phyloP scores from a whole-genome alignment of 2,888 invertebrate species.

The Phengaris alcon region DNA sequence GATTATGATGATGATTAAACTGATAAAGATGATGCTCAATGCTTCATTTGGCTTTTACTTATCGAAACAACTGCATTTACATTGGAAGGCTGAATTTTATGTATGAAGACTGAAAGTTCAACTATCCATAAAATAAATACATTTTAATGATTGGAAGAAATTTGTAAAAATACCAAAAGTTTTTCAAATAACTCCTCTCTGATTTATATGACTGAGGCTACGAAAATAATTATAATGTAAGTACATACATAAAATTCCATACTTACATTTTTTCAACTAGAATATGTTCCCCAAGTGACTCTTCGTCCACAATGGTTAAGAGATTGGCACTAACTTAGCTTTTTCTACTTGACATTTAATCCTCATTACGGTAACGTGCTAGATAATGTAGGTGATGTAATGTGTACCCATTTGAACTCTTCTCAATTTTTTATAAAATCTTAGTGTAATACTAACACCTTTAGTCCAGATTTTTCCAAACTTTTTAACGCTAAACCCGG shows the following conservation, averaged over 20 bases:
- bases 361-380: neutral
- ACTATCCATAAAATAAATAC: neutral
- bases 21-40: neutral
- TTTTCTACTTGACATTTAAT: conserved; percentile 7
- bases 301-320: neutral
- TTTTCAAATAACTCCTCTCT: neutral
- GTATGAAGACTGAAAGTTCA: conserved; percentile 23
- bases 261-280: neutral
- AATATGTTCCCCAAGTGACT: neutral
- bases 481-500: too few relatives aligned
- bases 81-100: conserved; percentile 21
- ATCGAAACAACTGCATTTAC: conserved; percentile 20
- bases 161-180: neutral
- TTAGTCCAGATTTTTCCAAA: neutral
- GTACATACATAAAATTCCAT: neutral
- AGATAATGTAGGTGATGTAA: neutral
- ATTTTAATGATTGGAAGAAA: neutral
- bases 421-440: neutral
- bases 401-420: neutral
- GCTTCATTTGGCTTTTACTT: neutral
- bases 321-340: conserved; percentile 3
- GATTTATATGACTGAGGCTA: neutral
- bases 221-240: neutral
- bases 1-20: neutral
- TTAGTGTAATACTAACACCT: neutral